Evolutionary conservation across 2,797 vertebrate species (phyloP), one percentile per base, ranked within the genome.

Genomic region (Microctenopoma steveboyesi): DNA sequence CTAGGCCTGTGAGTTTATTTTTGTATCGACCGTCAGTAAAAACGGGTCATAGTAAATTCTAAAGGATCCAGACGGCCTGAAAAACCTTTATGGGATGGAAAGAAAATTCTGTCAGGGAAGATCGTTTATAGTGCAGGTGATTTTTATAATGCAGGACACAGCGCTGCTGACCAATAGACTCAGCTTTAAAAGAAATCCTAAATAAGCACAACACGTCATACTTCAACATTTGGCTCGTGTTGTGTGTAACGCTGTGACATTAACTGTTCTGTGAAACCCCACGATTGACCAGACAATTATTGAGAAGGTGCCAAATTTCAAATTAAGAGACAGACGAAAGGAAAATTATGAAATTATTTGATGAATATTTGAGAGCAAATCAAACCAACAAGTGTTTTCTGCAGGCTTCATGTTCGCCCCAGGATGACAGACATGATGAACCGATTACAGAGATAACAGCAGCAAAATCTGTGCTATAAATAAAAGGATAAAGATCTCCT

Each of bases 381-480:
- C n/a, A 35, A 28, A 11, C n/a, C 56, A 81, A 63, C 58, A 70
- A 72, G 69, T 76, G 60, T 69, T 45, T 10, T 28, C 4, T 37
- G 25, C 22, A 54, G 25, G 5, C 15, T 45, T n/a, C 45, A 11
- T 45, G 27, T 55, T 22, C 3, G 27, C 25, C 22, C 27, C 40
- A 45, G 25, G 25, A 33, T 37, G 47, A 5, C 42, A 9, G 5
- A 58, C 28, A 54, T 49, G 0, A 57, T 62, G 55, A 48, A 5
- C 39, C 8, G 65, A 22, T 45, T 15, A 27, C 5, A 64, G 18
- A 27, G 39, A 43, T 13, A 35, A 35, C 7, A 35, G 33, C 33
- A 35, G 33, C 33, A 35, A 8, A 35, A 7, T 35, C 33, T 35
- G 22, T 22, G 22, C 22, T 22, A 2, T 22, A 22, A 22, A 22